These are phyloP conservation scores for Noctua janthina DNA, from an alignment of 2,888 invertebrate species.

Conservation along the genomic window DNA sequence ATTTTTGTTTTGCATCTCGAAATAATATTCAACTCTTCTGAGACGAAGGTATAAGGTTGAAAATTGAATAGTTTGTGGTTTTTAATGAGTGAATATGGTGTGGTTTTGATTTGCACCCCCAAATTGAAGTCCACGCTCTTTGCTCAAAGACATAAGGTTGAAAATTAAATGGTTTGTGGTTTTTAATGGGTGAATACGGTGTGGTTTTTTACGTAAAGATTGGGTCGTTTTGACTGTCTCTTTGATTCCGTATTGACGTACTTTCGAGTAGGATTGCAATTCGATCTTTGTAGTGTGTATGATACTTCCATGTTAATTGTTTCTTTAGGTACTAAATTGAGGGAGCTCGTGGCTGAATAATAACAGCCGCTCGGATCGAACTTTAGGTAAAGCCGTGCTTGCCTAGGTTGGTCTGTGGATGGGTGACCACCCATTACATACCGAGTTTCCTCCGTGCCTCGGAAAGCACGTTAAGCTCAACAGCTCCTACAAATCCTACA, in stretches of 20 bases:
- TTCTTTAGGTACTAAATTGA: neutral
- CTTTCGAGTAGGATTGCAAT: constrained; percentile 49
- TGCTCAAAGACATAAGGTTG: neutral
- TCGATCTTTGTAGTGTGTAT: constrained; percentile 6
- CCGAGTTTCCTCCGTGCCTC: too few relatives aligned
- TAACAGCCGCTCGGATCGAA: too few relatives aligned
- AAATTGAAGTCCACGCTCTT: neutral
- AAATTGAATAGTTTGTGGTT: neutral
- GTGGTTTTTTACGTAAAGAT: constrained; percentile 39
- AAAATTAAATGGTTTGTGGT: neutral
- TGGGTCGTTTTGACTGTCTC: constrained; percentile 46
- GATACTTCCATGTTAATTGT: constrained; percentile 8
- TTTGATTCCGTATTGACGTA: constrained; percentile 44
- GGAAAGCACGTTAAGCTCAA: too few relatives aligned
- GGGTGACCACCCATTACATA: too few relatives aligned
- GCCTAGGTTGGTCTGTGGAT: too few relatives aligned
- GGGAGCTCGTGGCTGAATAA: too few relatives aligned
- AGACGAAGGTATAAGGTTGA: neutral
- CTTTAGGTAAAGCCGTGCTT: too few relatives aligned
- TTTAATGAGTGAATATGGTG: neutral
- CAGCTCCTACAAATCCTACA: too few relatives aligned
- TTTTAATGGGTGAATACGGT: neutral
- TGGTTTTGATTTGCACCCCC: constrained; percentile 13
- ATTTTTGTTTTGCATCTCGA: neutral
- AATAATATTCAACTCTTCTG: neutral